Base-by-base conservation (phyloP, 1,140 invertebrate species). In the Hyphantria cunea region DNA sequence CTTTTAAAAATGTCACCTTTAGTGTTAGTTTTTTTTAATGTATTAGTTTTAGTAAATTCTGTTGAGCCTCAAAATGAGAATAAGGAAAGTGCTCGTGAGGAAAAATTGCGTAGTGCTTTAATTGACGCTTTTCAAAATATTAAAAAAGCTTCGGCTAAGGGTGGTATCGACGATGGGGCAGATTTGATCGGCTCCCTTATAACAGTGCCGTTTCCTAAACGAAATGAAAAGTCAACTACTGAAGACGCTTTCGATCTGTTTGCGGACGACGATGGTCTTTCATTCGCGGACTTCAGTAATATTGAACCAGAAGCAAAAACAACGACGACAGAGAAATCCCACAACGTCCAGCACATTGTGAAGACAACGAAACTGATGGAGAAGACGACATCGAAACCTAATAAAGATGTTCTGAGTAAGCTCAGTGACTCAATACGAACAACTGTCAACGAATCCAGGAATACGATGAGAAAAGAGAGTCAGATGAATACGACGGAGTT, bases 91-190 rank as follows among this genome's bases (percentile, higher is more conserved):
- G 82, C 78, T 10, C 69, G 88, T 9, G 88, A 91, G 48, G 88
- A 87, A 50, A 85, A 85, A 51, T 66, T 91, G 6, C 58, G 89
- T 3, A 91, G 84, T 66, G 89, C 71, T 34, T 65, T 91, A 15
- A 91, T 91, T 6, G 86, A 91, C 68, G 89, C 89, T 51, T 91
- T 91, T 67, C 89, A 91, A 42, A 89, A 76, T 47, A 89, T 91
- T 45, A 91, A 91, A 49, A 85, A 90, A 66, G 78, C 75, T 11
- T 86, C 82, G 3, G 80, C 78, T 6, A 86, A 82, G 56, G 88
- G 84, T n/a, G 80, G 79, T 0, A 51, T 80, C 14, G 81, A 87
- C 47, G 84, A 82, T 37, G 55, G 68, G 11, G 80, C 84, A 0
- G 85, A 85, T 47, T 55, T 90, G 17, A 80, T 83, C 9, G 85